These are phyloP conservation scores for Venusia cambrica DNA, from an alignment of 2,888 invertebrate genomes.

Conservation along the genomic window DNA sequence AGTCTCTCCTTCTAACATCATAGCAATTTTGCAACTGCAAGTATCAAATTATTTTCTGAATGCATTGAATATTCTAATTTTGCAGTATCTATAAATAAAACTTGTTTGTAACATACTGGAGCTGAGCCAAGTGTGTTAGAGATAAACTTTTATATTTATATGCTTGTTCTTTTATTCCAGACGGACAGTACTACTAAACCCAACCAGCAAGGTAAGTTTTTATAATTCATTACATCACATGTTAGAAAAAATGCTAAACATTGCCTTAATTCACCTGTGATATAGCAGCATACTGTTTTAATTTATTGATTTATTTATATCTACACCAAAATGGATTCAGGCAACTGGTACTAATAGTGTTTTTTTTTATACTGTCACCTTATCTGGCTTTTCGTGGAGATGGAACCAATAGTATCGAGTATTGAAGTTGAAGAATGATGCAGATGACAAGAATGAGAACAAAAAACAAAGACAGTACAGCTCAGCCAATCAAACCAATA, in stretches of 20 bases:
- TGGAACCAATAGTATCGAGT: constrained; percentile 14
- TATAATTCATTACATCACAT: constrained; percentile 4
- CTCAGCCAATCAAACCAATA: constrained; percentile 10
- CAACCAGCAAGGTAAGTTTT: constrained; percentile 75
- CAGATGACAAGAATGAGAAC: constrained; percentile 15
- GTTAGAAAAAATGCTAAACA: constrained; percentile 2
- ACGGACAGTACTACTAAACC: constrained; percentile 80
- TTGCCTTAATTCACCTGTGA: constrained; percentile 1
- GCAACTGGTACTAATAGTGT: constrained; percentile 6
- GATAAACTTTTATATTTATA: constrained; percentile 21
- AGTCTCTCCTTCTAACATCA: constrained; percentile 43
- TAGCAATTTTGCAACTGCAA: constrained; percentile 1
- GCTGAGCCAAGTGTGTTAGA: constrained; percentile 37
- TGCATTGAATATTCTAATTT: constrained; percentile 20
- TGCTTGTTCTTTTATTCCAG: constrained; percentile 61
- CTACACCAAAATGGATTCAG: background rate
- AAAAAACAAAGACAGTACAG: constrained; percentile 30
- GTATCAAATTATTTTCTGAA: constrained; percentile 11
- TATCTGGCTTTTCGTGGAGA: constrained; percentile 11
- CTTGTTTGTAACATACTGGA: constrained; percentile 37
- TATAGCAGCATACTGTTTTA: background rate
- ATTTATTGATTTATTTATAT: constrained; percentile 1
- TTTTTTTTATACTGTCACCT: constrained; percentile 9
- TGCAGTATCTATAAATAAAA: constrained; percentile 31
- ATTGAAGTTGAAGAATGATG: constrained; percentile 18